phyloP scores from a whole-genome alignment of 1,140 invertebrate species.

The Sycobia sp. region DNA sequence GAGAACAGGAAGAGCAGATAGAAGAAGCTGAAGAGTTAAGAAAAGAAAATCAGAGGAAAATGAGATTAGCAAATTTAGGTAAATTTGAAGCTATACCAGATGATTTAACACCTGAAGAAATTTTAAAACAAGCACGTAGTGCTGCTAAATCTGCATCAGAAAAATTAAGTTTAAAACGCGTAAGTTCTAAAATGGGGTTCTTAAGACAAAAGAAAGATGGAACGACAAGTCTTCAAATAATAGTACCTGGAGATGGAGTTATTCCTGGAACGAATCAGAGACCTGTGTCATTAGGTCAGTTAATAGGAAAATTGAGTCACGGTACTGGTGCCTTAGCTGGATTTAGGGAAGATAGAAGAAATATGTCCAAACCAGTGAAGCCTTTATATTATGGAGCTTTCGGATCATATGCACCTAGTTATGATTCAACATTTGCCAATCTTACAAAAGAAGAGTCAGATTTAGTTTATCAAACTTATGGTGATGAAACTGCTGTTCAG shows the following conservation, averaged over 20 bases:
- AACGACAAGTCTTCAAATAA: constrained; percentile 84
- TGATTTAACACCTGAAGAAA: constrained; percentile 79
- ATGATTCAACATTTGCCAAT: constrained; percentile 94
- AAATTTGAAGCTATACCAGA: constrained; percentile 82
- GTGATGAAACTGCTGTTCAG: constrained; percentile 84
- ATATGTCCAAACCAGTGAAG: constrained; percentile 86
- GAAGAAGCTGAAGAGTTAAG: constrained; percentile 61
- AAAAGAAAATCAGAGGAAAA: constrained; percentile 61
- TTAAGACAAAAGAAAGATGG: constrained; percentile 81
- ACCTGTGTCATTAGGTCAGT: constrained; percentile 80
- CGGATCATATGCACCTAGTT: constrained; percentile 91
- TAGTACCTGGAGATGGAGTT: constrained; percentile 79
- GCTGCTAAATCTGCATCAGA: constrained; percentile 72
- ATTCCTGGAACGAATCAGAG: constrained; percentile 73
- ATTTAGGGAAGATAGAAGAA: constrained; percentile 86
- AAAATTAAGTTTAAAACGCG: constrained; percentile 66
- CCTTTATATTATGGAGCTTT: constrained; percentile 94
- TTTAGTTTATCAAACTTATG: constrained; percentile 88
- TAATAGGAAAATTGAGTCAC: constrained; percentile 81
- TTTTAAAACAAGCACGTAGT: constrained; percentile 72
- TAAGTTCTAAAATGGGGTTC: constrained; percentile 78
- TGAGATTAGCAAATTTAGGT: constrained; percentile 61
- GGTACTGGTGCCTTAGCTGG: constrained; percentile 75
- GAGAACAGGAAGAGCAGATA: constrained; percentile 66
- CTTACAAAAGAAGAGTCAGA: constrained; percentile 93